Percentiles rank a stretch among this genome's conserved stretches.
Conservation (phyloP, 2,888 invertebrate species). For the Cheilosia grossa region DNA sequence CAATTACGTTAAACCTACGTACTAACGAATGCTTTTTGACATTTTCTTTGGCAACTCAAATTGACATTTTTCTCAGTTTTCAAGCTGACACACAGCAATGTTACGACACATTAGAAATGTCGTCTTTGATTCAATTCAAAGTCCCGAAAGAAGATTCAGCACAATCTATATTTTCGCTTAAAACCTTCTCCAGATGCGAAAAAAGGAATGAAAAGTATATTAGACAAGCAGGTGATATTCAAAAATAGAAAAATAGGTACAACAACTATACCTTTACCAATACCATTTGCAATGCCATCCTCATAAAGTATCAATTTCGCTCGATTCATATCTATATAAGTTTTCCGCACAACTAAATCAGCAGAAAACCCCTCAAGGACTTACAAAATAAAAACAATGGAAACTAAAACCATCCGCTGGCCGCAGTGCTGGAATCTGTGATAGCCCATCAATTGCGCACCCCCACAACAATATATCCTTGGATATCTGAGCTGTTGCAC, state of each 20-base stretch:
- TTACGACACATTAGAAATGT: too few relatives aligned
- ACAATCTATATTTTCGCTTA: too few relatives aligned
- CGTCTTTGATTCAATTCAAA: too few relatives aligned
- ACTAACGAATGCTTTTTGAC: too few relatives aligned
- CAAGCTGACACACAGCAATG: too few relatives aligned
- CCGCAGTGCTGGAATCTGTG: slow-evolving; percentile 51
- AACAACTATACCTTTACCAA: not conserved
- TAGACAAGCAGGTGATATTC: not conserved
- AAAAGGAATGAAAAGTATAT: too few relatives aligned
- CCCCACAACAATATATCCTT: slow-evolving; percentile 36
- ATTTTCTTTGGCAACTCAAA: too few relatives aligned
- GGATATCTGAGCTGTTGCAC: slow-evolving; percentile 65
- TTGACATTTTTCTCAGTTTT: too few relatives aligned
- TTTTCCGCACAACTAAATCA: slow-evolving; percentile 61
- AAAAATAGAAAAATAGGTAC: not conserved
- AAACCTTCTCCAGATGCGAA: too few relatives aligned
- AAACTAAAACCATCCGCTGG: slow-evolving; percentile 39
- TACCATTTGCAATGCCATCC: not conserved
- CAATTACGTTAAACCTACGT: too few relatives aligned
- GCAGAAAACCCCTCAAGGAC: slow-evolving; percentile 36
- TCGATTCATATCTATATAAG: slow-evolving; percentile 43
- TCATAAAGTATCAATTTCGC: slow-evolving; percentile 63
- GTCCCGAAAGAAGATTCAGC: too few relatives aligned
- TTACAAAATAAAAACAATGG: not conserved
- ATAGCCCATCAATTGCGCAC: slow-evolving; percentile 35